Percentiles rank a stretch among this genome's conserved stretches.
These are phyloP conservation scores for Strix uralensis DNA, from an alignment of 2,113 vertebrate species.

Conservation along the genomic window DNA sequence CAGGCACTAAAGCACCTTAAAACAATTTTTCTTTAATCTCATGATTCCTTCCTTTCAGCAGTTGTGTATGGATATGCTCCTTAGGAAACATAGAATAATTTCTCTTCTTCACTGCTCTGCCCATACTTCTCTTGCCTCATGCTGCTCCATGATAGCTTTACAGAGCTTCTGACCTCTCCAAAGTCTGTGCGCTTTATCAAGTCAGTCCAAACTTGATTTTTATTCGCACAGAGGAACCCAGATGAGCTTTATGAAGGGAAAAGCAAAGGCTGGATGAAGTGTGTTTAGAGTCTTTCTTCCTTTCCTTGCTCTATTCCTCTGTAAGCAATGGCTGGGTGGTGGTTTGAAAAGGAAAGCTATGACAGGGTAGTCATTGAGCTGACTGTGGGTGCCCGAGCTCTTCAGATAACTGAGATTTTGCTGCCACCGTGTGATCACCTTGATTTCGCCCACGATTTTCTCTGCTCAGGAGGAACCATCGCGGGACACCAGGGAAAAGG, in stretches of 20 bases:
- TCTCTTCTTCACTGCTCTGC: not conserved
- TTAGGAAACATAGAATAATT: not conserved
- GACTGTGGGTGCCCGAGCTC: not conserved
- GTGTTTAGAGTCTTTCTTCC: not conserved
- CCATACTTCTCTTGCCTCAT: not conserved
- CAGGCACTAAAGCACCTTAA: not conserved
- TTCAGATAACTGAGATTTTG: not conserved
- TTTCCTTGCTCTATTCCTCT: not conserved
- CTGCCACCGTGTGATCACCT: slow-evolving; percentile 48
- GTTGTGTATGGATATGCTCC: not conserved
- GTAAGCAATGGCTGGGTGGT: not conserved
- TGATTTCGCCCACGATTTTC: not conserved
- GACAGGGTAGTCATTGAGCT: not conserved
- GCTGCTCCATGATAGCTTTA: not conserved
- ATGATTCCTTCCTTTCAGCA: not conserved
- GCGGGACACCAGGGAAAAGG: not conserved
- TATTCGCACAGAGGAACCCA: not conserved
- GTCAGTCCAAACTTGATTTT: not conserved
- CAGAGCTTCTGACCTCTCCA: not conserved
- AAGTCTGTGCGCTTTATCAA: not conserved
- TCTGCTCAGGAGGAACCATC: not conserved
- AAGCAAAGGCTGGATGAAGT: not conserved
- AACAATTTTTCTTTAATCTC: not conserved
- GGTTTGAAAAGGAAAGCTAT: not conserved
- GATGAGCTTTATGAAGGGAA: not conserved